phyloP scores from a whole-genome alignment of 2,113 vertebrate species.

The Lontra canadensis region DNA sequence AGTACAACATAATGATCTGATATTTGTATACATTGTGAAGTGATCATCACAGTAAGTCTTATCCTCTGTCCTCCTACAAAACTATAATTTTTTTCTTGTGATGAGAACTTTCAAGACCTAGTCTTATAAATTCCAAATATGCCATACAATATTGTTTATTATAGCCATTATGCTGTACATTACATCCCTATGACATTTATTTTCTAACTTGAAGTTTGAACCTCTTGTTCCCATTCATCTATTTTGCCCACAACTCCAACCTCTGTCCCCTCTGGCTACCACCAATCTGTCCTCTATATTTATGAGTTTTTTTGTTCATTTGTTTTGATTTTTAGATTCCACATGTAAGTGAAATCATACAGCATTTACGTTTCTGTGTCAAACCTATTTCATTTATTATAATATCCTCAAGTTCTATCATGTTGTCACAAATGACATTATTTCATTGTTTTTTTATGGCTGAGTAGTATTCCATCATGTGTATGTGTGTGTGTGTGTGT shows the following conservation, averaged over 20 bases:
- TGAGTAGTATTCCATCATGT: background rate
- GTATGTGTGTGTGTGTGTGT: background rate
- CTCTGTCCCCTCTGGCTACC: background rate
- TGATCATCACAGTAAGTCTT: background rate
- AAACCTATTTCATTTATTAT: background rate
- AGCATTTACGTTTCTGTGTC: background rate
- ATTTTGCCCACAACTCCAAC: background rate
- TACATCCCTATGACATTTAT: background rate
- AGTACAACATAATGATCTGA: background rate
- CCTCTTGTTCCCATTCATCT: background rate
- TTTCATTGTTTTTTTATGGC: background rate
- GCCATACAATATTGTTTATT: background rate
- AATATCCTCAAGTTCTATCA: background rate
- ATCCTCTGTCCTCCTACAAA: background rate
- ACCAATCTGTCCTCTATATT: background rate
- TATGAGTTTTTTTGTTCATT: background rate
- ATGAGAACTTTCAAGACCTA: background rate
- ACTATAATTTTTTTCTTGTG: background rate
- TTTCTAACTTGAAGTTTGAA: background rate
- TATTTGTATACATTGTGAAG: background rate
- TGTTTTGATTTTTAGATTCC: background rate
- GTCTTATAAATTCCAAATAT: background rate
- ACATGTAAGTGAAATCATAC: background rate
- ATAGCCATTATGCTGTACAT: background rate
- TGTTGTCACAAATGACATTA: background rate